Percentiles rank a stretch among this genome's conserved stretches.
phyloP scores from a whole-genome alignment of 2,113 vertebrate species.

The Oenanthe oenanthe region DNA sequence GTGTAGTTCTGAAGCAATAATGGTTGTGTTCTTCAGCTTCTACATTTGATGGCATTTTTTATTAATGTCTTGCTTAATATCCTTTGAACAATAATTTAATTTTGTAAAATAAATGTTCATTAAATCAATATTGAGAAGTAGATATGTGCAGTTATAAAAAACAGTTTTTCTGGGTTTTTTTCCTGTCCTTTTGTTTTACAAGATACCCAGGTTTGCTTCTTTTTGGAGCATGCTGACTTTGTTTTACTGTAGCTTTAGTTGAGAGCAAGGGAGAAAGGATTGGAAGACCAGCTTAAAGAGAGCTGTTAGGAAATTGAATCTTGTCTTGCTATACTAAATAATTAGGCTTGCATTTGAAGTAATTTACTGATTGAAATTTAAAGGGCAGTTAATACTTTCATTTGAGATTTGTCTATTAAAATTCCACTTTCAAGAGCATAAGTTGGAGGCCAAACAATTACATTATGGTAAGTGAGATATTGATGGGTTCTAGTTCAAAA shows the following conservation, averaged over 20 bases:
- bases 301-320: not conserved
- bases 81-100: not conserved
- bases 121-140: not conserved
- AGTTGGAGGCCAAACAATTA: not conserved
- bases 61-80: not conserved
- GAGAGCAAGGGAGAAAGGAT: not conserved
- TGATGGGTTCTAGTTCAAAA: not conserved
- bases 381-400: not conserved
- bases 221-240: not conserved
- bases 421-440: not conserved
- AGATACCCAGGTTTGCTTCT: not conserved
- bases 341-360: not conserved
- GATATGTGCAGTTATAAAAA: not conserved
- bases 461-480: not conserved
- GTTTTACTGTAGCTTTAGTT: not conserved
- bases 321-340: not conserved
- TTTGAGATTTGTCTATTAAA: not conserved
- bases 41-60: not conserved
- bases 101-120: not conserved
- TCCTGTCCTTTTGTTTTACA: not conserved
- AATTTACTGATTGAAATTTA: not conserved
- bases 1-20: not conserved
- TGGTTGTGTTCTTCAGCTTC: not conserved
- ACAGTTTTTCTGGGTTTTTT: not conserved
- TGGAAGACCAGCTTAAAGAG: not conserved